These are phyloP conservation scores for Rhinogobius similis DNA, from an alignment of 2,113 vertebrate species.

Conservation along the genomic window DNA sequence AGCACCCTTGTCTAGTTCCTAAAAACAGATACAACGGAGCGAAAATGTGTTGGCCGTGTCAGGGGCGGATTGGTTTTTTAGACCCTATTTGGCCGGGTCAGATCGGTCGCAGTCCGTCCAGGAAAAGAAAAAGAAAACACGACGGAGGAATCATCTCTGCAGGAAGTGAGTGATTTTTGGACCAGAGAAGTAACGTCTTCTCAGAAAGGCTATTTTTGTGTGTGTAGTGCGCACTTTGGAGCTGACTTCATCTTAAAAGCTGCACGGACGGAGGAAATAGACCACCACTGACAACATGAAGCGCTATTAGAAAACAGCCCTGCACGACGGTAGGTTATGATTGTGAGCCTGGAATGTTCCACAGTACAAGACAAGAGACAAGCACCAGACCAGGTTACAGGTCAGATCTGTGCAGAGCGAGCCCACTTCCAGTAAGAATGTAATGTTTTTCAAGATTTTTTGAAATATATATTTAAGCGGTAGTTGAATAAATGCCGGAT, in stretches of 20 bases:
- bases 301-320: neutral
- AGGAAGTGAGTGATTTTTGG: slow-evolving; percentile 14
- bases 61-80: slow-evolving; percentile 49
- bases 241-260: slow-evolving; percentile 3
- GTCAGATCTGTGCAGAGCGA: too few relatives aligned
- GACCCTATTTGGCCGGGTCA: slow-evolving; percentile 31
- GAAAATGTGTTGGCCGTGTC: slow-evolving; percentile 63
- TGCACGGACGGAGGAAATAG: neutral
- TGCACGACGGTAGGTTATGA: too few relatives aligned
- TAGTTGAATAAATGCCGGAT: too few relatives aligned
- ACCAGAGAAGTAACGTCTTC: slow-evolving; percentile 25
- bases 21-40: slow-evolving; percentile 57
- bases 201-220: slow-evolving; percentile 17
- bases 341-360: too few relatives aligned
- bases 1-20: slow-evolving; percentile 58
- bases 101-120: slow-evolving; percentile 32
- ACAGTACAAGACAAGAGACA: too few relatives aligned
- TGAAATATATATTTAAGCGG: too few relatives aligned
- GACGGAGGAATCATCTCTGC: slow-evolving; percentile 8
- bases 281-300: neutral
- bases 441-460: too few relatives aligned
- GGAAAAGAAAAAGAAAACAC: slow-evolving; percentile 40
- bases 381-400: too few relatives aligned
- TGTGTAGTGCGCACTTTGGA: slow-evolving; percentile 1
- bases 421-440: too few relatives aligned